A percentile compares a stretch with the other conserved stretches of the same genome.
phyloP scores from a whole-genome alignment of 2,797 vertebrate species.

The Ctenosaura bakeri region DNA sequence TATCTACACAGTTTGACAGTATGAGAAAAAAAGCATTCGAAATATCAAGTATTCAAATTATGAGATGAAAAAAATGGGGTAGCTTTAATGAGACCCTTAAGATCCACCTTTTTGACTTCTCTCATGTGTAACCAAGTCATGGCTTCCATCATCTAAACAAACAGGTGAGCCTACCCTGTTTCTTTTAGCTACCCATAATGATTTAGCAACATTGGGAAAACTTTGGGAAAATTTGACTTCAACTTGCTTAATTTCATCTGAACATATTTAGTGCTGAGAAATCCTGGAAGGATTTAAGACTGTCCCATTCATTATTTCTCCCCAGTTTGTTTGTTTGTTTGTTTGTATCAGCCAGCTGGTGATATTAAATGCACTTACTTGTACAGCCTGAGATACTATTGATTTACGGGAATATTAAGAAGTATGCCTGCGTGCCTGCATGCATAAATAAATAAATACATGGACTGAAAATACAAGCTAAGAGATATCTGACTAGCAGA shows the following conservation, averaged over 20 bases:
- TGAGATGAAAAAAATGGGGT: neutral
- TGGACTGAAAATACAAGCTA: neutral
- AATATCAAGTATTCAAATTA: neutral
- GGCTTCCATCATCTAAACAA: neutral
- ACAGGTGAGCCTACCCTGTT: too few species aligned
- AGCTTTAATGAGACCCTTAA: neutral
- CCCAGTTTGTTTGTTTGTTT: constrained; percentile 6
- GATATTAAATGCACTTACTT: constrained; percentile 36
- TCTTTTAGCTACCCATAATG: too few species aligned
- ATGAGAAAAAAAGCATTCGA: neutral
- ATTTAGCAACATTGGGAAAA: neutral
- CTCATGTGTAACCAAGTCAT: neutral
- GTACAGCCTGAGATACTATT: constrained; percentile 24
- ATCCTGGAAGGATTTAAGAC: neutral
- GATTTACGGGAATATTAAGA: constrained; percentile 14
- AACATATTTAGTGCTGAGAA: neutral
- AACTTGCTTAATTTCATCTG: neutral
- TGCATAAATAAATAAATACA: constrained; percentile 11
- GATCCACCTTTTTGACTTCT: neutral
- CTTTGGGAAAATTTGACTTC: neutral
- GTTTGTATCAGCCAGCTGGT: constrained; percentile 37
- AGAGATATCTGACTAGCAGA: constrained; percentile 3
- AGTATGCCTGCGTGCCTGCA: neutral
- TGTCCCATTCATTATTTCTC: constrained; percentile 39
- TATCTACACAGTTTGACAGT: neutral